These are phyloP conservation scores for Taurulus bubalis DNA, from an alignment of 2,113 vertebrate genomes.

Conservation along the genomic window DNA sequence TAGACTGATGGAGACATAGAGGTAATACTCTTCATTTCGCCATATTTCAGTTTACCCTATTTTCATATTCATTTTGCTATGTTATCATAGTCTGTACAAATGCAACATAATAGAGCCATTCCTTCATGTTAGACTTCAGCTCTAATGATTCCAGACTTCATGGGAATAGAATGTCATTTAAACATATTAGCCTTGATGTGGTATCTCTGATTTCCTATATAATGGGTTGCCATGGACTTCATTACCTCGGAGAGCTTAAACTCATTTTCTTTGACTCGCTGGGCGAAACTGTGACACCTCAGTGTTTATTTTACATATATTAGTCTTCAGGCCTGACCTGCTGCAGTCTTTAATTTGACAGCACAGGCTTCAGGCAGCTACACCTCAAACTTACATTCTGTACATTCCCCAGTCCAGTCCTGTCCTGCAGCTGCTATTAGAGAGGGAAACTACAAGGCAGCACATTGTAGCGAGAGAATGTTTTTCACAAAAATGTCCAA, in stretches of 20 bases:
- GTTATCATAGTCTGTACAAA: neutral
- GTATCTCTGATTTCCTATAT: conserved; percentile 35
- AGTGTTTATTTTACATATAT: conserved; percentile 45
- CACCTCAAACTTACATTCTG: conserved; percentile 51
- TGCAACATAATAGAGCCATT: conserved; percentile 35
- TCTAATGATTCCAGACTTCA: conserved; percentile 34
- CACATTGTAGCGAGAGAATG: neutral
- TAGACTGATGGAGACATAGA: neutral
- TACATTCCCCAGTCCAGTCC: conserved; percentile 66
- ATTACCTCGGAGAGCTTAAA: conserved; percentile 56
- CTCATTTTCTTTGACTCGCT: conserved; percentile 43
- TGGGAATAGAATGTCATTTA: conserved; percentile 54
- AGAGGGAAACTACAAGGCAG: conserved; percentile 1
- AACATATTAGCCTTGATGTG: conserved; percentile 42
- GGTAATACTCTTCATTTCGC: neutral
- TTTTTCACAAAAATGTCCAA: neutral
- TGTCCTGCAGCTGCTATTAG: conserved; percentile 42
- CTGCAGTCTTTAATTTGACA: conserved; percentile 40
- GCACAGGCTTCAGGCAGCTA: neutral
- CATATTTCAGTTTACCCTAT: neutral
- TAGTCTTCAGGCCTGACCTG: conserved; percentile 36
- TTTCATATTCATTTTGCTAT: neutral
- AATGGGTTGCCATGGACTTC: conserved; percentile 50
- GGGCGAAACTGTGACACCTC: conserved; percentile 42
- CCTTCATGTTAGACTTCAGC: conserved; percentile 14